Conservation (phyloP, 2,113 vertebrate genomes). For the Mustela lutreola region DNA sequence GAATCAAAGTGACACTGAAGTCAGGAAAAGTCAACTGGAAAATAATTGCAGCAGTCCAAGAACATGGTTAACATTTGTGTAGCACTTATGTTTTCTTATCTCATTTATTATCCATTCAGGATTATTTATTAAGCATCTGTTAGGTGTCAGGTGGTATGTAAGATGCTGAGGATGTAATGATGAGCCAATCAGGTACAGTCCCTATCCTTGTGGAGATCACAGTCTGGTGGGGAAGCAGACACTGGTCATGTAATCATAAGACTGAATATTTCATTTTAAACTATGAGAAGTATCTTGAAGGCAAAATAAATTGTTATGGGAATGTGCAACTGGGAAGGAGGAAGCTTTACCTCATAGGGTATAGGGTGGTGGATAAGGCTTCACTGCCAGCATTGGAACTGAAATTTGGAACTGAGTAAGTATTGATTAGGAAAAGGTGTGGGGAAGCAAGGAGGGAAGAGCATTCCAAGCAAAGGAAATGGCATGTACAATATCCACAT, state of each 20-base stretch:
- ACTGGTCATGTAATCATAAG: neutral
- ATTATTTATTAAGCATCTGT: neutral
- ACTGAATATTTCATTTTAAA: slow-evolving; percentile 15
- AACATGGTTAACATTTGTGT: neutral
- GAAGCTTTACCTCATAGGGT: neutral
- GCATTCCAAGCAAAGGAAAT: neutral
- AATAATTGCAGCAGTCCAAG: neutral
- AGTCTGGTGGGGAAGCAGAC: neutral
- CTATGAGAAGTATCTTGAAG: neutral
- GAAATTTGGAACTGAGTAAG: neutral
- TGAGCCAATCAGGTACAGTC: neutral
- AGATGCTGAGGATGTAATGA: neutral
- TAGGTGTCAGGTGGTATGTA: neutral
- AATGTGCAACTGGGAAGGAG: neutral
- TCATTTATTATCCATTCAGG: slow-evolving; percentile 8
- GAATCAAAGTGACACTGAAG: neutral
- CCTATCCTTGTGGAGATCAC: neutral
- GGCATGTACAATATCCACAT: neutral
- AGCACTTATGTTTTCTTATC: neutral
- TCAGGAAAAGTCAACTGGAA: slow-evolving; percentile 25
- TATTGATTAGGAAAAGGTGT: neutral
- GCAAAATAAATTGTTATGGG: neutral
- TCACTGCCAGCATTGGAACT: neutral
- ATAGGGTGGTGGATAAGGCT: neutral
- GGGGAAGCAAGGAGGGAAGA: neutral